A percentile compares a stretch with the other conserved stretches of the same genome.
Evolutionary conservation across 2,888 invertebrate species (phyloP).

Genomic region (Dryobotodes eremita): DNA sequence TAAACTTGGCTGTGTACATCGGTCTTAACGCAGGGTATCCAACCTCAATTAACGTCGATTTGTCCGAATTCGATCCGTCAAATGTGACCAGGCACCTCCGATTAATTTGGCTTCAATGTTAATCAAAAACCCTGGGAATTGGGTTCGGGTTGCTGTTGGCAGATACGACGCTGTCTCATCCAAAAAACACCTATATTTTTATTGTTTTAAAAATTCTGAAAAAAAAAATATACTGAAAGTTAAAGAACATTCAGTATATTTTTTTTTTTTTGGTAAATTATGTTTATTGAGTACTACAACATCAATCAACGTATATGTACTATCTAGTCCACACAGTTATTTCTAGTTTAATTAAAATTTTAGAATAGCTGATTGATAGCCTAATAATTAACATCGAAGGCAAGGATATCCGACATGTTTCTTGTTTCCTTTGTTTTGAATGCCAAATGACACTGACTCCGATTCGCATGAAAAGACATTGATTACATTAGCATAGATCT

Average conservation of each 20-base stretch:
- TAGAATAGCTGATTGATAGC: slow-evolving; percentile 17
- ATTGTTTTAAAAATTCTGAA: too few species aligned
- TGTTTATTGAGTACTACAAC: background rate
- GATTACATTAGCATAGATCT: slow-evolving; percentile 37
- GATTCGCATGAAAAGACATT: slow-evolving; percentile 52
- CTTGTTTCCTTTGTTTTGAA: slow-evolving; percentile 46
- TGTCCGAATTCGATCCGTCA: slow-evolving; percentile 48
- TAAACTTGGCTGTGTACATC: slow-evolving; percentile 22
- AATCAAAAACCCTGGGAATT: slow-evolving; percentile 15
- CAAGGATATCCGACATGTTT: slow-evolving; percentile 44
- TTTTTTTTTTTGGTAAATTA: background rate
- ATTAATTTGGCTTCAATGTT: slow-evolving; percentile 37
- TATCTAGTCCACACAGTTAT: background rate
- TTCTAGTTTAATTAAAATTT: slow-evolving; percentile 1
- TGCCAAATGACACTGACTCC: slow-evolving; percentile 55
- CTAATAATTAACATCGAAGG: slow-evolving; percentile 34
- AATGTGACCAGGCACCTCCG: slow-evolving; percentile 37
- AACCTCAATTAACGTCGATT: slow-evolving; percentile 52
- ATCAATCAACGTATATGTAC: background rate
- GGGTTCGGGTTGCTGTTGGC: background rate
- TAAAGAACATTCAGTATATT: background rate
- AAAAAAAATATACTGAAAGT: background rate
- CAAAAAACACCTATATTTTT: background rate
- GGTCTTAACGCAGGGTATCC: slow-evolving; percentile 28
- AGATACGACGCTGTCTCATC: background rate